A percentile compares a stretch with the other conserved stretches of the same genome.
These are phyloP conservation scores for Trichopria drosophilae DNA, from an alignment of 2,888 invertebrate genomes.

Conservation along the genomic window DNA sequence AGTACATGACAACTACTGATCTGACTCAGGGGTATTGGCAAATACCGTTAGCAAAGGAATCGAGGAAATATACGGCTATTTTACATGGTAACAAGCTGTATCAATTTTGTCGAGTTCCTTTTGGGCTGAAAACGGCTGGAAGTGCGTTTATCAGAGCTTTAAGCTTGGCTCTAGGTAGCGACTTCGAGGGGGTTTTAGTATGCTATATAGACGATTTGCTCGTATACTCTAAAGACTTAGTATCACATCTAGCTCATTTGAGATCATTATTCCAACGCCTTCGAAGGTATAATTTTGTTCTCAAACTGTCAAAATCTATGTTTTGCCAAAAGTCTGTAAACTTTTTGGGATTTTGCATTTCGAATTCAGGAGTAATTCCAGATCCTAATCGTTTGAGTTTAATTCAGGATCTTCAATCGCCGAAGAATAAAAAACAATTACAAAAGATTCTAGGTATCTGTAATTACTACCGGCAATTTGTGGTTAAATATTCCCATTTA, in stretches of 20 bases:
- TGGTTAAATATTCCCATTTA: not conserved
- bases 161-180: too few species aligned
- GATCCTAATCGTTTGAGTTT: constrained; percentile 28
- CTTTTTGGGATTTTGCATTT: constrained; percentile 9
- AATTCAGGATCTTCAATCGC: constrained; percentile 34
- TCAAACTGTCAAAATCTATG: constrained; percentile 37
- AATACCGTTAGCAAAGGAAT: not conserved
- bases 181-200: constrained; percentile 33
- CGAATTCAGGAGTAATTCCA: constrained; percentile 1
- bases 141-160: not conserved
- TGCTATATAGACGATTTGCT: constrained; percentile 45
- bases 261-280: constrained; percentile 30
- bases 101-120: not conserved
- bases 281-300: constrained; percentile 33
- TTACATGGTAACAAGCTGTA: not conserved
- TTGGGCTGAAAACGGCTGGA: not conserved
- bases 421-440: constrained; percentile 35
- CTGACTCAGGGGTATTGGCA: too few species aligned
- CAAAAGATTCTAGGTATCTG: constrained; percentile 28
- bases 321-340: constrained; percentile 25
- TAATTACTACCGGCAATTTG: constrained; percentile 13
- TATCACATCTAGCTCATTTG: constrained; percentile 33
- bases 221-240: constrained; percentile 34
- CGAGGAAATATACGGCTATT: constrained; percentile 2
- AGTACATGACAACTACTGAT: constrained; percentile 55